Evolutionary conservation across 2,888 invertebrate genomes (phyloP).

Genomic region (Chrysina gloriosa): DNA sequence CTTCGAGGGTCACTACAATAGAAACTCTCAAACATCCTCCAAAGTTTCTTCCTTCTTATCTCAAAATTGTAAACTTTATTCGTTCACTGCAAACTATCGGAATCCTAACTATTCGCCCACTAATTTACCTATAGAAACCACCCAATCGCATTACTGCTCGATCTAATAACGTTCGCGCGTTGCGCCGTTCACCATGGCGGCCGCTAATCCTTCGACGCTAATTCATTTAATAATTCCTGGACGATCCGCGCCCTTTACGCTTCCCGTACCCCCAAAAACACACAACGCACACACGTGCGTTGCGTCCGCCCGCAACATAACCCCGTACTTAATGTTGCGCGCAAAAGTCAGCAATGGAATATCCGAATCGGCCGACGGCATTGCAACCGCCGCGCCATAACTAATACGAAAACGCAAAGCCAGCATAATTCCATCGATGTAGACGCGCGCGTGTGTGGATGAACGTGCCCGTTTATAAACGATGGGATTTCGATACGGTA

Average conservation of each 20-base stretch:
- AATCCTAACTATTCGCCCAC: no score
- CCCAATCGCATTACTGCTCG: no score
- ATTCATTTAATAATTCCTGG: slow-evolving; percentile 46
- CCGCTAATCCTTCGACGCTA: slow-evolving; percentile 38
- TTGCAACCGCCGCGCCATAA: slow-evolving; percentile 43
- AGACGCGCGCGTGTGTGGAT: neutral
- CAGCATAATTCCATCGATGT: slow-evolving; percentile 45
- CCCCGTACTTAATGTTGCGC: slow-evolving; percentile 46
- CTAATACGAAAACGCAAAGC: slow-evolving; percentile 50
- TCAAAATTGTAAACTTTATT: no score
- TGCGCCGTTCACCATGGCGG: no score
- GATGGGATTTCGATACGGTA: neutral
- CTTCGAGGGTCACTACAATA: no score
- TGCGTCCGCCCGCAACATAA: slow-evolving; percentile 18
- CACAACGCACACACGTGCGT: neutral
- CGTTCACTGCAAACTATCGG: no score
- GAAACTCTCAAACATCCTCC: no score
- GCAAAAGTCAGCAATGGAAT: slow-evolving; percentile 47
- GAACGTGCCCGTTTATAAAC: neutral
- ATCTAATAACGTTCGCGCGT: no score
- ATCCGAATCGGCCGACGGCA: slow-evolving; percentile 42
- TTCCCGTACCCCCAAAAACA: neutral
- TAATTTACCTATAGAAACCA: no score
- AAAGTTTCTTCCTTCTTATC: no score
- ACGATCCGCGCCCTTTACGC: slow-evolving; percentile 37